These are phyloP conservation scores for Ciconia boyciana DNA, from an alignment of 2,113 vertebrate species.

Conservation along the genomic window DNA sequence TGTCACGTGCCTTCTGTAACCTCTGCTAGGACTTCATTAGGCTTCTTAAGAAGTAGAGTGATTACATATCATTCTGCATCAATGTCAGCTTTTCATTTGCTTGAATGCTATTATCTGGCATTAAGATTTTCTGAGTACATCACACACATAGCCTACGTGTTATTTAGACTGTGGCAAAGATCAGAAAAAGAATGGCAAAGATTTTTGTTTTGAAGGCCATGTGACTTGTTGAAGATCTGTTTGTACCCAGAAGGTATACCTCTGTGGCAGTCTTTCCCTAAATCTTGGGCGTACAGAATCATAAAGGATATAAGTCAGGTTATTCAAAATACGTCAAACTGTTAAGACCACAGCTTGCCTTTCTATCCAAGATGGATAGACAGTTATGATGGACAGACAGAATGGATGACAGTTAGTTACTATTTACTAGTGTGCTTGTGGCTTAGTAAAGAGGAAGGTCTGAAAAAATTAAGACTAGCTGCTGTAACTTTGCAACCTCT, in stretches of 20 bases:
- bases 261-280: background rate
- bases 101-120: background rate
- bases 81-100: background rate
- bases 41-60: background rate
- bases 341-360: background rate
- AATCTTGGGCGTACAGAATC: background rate
- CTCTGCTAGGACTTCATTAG: background rate
- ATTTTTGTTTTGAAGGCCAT: background rate
- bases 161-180: background rate
- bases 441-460: background rate
- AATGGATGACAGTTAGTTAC: background rate
- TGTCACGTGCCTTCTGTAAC: background rate
- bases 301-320: background rate
- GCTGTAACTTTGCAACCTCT: background rate
- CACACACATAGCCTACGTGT: rapidly evolving
- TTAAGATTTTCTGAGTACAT: background rate
- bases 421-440: background rate
- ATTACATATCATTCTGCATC: background rate
- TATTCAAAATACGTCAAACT: background rate
- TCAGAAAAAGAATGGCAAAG: background rate
- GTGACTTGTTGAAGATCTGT: background rate
- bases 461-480: background rate
- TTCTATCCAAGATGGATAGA: background rate
- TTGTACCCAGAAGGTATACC: background rate
- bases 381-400: background rate